These are phyloP conservation scores for Strongylocentrotus purpuratus DNA, from an alignment of 35 echinoderm and acorn worm species.

Conservation along the genomic window DNA sequence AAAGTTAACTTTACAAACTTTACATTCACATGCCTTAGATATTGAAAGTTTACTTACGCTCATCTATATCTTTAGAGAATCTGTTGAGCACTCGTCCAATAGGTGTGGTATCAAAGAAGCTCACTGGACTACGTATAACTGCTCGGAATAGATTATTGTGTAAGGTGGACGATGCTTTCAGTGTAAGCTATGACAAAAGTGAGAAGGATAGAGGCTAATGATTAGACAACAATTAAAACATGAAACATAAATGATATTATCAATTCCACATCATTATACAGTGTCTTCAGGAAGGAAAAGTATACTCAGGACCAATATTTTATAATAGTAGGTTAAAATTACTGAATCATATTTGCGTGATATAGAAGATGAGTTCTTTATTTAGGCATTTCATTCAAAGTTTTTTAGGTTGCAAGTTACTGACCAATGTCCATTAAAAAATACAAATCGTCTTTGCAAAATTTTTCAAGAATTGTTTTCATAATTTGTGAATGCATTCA, in stretches of 20 bases:
- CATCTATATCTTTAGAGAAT: conserved; percentile 95
- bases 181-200: conserved; percentile 54
- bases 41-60: conserved; percentile 60
- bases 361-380: too few relatives aligned
- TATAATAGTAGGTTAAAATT: too few relatives aligned
- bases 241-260: background rate
- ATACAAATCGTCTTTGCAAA: too few relatives aligned
- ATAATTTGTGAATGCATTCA: too few relatives aligned
- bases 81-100: conserved; percentile 81
- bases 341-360: too few relatives aligned
- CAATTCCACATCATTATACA: background rate
- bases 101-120: conserved; percentile 96
- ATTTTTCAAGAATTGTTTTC: too few relatives aligned
- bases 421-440: too few relatives aligned
- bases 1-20: too few relatives aligned
- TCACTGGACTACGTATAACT: conserved; percentile 87
- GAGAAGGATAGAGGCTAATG: background rate
- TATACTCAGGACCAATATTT: background rate
- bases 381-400: too few relatives aligned
- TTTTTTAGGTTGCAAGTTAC: too few relatives aligned
- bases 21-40: too few relatives aligned
- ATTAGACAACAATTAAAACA: background rate
- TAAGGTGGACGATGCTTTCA: conserved; percentile 76
- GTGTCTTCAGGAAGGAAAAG: background rate
- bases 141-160: conserved; percentile 75